Conservation (phyloP, 2,888 invertebrate species). For the Andrena trimmerana region DNA sequence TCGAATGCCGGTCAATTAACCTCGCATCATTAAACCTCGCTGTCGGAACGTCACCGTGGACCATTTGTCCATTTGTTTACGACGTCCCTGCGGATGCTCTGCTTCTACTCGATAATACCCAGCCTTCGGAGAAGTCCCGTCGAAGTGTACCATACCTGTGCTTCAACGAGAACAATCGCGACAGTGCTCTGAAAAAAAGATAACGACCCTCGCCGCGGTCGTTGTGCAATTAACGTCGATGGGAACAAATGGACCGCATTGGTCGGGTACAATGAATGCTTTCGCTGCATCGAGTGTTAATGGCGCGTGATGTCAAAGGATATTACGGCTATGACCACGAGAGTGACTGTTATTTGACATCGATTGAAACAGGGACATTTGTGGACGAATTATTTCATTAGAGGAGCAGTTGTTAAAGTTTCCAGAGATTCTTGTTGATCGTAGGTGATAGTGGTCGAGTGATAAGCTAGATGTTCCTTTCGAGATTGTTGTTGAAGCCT, state of each 20-base stretch:
- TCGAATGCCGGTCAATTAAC: not conserved
- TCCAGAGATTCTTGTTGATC: conserved; percentile 27
- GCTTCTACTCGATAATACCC: not conserved
- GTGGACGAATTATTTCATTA: not conserved
- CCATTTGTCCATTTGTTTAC: not conserved
- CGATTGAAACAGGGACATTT: not conserved
- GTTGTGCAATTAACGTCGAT: not conserved
- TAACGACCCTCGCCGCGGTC: conserved; percentile 1
- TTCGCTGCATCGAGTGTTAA: not conserved
- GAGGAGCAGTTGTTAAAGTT: conserved; percentile 4
- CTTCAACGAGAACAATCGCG: not conserved
- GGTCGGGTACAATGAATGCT: no score
- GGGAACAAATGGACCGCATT: not conserved
- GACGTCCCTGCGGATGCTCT: not conserved
- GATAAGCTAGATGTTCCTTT: conserved; percentile 14
- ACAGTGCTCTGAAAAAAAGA: not conserved
- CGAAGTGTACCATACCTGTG: not conserved
- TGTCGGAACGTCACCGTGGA: not conserved
- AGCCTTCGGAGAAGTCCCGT: not conserved
- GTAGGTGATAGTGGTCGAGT: conserved; percentile 8
- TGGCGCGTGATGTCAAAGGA: not conserved
- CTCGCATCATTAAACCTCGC: not conserved
- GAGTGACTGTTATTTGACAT: conserved; percentile 41
- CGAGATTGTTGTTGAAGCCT: conserved; percentile 30
- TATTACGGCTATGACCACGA: not conserved